phyloP scores from a whole-genome alignment of 2,888 invertebrate species.

The Philereme vetulata region DNA sequence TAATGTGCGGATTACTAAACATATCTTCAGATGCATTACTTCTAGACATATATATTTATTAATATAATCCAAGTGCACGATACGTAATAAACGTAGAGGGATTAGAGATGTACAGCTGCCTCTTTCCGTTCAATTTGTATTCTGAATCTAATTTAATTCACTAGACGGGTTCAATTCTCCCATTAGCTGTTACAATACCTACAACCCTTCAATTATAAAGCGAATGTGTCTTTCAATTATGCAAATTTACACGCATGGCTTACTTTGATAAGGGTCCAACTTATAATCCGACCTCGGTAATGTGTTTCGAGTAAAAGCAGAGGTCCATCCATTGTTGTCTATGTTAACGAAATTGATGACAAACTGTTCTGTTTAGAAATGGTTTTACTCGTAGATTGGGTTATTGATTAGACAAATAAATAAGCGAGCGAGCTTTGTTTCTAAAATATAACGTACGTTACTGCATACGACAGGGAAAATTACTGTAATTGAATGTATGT shows the following conservation, averaged over 20 bases:
- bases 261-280: slow-evolving; percentile 28
- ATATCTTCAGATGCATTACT: slow-evolving; percentile 11
- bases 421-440: too few relatives aligned
- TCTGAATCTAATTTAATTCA: slow-evolving; percentile 14
- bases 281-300: slow-evolving; percentile 26
- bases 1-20: slow-evolving; percentile 13
- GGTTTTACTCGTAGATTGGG: neutral
- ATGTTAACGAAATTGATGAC: slow-evolving; percentile 1
- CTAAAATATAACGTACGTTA: too few relatives aligned
- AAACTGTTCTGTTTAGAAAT: neutral
- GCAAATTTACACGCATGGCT: slow-evolving; percentile 30
- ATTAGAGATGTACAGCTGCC: too few relatives aligned
- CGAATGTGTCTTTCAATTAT: slow-evolving; percentile 31
- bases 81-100: too few relatives aligned
- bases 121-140: neutral
- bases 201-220: slow-evolving; percentile 19
- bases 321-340: slow-evolving; percentile 3
- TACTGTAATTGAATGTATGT: too few relatives aligned
- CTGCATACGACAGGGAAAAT: too few relatives aligned
- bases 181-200: slow-evolving; percentile 17
- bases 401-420: neutral
- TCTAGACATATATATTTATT: too few relatives aligned
- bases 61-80: too few relatives aligned
- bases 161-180: slow-evolving; percentile 13
- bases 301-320: slow-evolving; percentile 22